Evolutionary conservation across 2,797 vertebrate genomes (phyloP), one percentile per base, ranked within the genome.

Genomic region (Pelodytes ibericus): DNA sequence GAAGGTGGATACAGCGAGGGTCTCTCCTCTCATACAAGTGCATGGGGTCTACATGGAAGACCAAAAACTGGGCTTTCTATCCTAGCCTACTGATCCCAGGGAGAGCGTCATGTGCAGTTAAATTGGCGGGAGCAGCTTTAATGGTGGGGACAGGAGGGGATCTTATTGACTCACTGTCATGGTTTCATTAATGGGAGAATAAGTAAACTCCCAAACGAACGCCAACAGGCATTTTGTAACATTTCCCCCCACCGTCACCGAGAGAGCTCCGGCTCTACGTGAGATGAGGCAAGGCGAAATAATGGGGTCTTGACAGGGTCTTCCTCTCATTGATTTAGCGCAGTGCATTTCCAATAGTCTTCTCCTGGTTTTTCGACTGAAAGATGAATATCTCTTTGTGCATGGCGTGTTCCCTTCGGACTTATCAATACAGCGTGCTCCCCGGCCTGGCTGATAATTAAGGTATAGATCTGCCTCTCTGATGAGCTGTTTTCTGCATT

Each of bases 311-410:
- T 56, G 53, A 75, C 10, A 26, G 25, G 36, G 39, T n/a, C 47
- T 64, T 58, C 51, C 27, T 44, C 20, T 20, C 44, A 75, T 68
- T 56, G 65, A 69, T 69, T 69, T 33, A 16, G 2, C 26, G 2
- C 26, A 31, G 63, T 24, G 63, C 47, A 70, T 62, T 70, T 53
- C 60, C 22, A 56, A 39, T 44, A 16, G 47, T 57, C 58, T 76
- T 62, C 47, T 64, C 44, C 60, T 20, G 20, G 57, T 9, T 74
- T 75, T n/a, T 71, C 71, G 49, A 57, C 65, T 71, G 59, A 56
- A 63, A 70, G 72, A 79, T 70, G 62, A 71, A 47, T 71, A 70
- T 80, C 72, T 70, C 56, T 51, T 61, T 58, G 31, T 49, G 58
- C 49, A 67, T 67, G n/a, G 49, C 27, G 41, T 75, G 36, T 16